Conservation (phyloP, 1,140 invertebrate genomes). For the Lasioglossum baleicum region DNA sequence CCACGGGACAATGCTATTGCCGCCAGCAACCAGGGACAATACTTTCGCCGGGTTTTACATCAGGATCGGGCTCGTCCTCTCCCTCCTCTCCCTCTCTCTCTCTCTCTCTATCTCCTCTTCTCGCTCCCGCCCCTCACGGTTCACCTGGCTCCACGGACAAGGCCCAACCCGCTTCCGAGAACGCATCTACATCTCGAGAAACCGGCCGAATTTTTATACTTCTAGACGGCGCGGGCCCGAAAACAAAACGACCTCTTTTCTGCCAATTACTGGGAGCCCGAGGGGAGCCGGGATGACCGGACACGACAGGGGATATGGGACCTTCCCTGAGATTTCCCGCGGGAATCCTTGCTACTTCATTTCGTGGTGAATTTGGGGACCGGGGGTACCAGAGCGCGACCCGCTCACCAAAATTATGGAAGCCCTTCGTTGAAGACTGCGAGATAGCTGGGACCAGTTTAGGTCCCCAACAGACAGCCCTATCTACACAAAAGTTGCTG, state of each 20-base stretch:
- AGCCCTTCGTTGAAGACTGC: too few relatives aligned
- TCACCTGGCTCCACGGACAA: slow-evolving; percentile 44
- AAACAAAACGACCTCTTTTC: slow-evolving; percentile 64
- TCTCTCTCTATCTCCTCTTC: slow-evolving; percentile 1
- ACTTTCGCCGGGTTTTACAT: slow-evolving; percentile 72
- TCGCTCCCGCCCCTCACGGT: slow-evolving; percentile 13
- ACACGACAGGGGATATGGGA: background rate
- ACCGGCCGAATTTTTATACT: slow-evolving; percentile 72
- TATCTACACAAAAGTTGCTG: too few relatives aligned
- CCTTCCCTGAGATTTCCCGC: background rate
- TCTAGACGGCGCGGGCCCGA: slow-evolving; percentile 58
- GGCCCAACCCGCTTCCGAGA: slow-evolving; percentile 66
- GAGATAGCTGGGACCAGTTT: too few relatives aligned
- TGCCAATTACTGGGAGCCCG: slow-evolving; percentile 61
- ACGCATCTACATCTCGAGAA: slow-evolving; percentile 72
- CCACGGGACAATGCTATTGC: slow-evolving; percentile 69
- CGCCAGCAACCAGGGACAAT: slow-evolving; percentile 59
- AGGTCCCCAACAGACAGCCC: too few relatives aligned
- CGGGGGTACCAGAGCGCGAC: too few relatives aligned
- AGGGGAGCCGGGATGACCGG: background rate
- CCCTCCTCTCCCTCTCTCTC: background rate
- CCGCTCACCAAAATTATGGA: too few relatives aligned
- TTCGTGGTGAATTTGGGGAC: too few relatives aligned
- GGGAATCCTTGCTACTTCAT: background rate
- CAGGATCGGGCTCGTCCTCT: slow-evolving; percentile 57